A percentile compares a stretch with the other conserved stretches of the same genome.
phyloP scores from a whole-genome alignment of 1,140 invertebrate species.

The Parapsyche elsis region DNA sequence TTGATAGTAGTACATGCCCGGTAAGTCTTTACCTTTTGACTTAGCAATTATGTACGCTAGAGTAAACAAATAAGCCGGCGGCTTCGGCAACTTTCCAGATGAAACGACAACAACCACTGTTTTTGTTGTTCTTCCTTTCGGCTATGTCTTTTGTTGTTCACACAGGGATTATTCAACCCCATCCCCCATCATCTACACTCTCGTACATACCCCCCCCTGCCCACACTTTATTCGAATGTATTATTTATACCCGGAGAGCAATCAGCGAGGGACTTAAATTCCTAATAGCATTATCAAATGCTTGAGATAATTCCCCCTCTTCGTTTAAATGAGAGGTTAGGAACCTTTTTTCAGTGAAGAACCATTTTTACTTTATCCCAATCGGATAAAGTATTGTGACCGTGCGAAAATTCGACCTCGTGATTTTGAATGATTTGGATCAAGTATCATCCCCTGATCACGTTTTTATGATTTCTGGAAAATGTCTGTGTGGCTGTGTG shows the following conservation, averaged over 20 bases:
- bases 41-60: conserved; percentile 30
- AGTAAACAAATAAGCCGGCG: conserved; percentile 31
- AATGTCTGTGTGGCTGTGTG: no score
- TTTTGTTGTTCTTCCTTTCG: conserved; percentile 28
- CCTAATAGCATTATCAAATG: conserved; percentile 27
- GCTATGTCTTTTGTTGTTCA: conserved; percentile 31
- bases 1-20: not conserved
- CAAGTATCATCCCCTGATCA: no score
- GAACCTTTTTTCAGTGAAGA: no score
- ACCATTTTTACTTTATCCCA: no score
- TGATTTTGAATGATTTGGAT: no score
- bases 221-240: not conserved
- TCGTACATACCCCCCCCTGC: not conserved
- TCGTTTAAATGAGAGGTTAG: not conserved
- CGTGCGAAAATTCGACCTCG: no score
- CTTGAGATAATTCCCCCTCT: not conserved
- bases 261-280: not conserved
- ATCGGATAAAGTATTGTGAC: no score
- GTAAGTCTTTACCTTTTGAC: conserved; percentile 35
- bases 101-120: conserved; percentile 34
- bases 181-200: not conserved
- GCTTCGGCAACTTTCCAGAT: conserved; percentile 22
- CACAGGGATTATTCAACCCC: not conserved
- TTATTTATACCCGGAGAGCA: conserved; percentile 25
- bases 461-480: no score